Evolutionary conservation across 1,140 invertebrate species (phyloP), one percentile per base, ranked within the genome.

Genomic region (Hesperophylax magnus): DNA sequence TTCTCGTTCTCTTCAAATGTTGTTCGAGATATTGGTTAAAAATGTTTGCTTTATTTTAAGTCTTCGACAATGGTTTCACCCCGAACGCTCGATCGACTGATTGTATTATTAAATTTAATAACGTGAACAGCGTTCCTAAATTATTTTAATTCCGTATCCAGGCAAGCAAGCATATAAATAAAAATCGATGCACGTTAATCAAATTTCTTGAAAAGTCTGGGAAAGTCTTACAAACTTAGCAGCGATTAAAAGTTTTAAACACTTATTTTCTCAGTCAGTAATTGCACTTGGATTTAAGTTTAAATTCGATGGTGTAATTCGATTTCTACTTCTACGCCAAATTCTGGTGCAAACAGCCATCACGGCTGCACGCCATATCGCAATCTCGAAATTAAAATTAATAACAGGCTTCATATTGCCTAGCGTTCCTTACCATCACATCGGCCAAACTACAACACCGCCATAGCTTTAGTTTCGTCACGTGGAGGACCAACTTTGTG

Each of bases 221-320:
- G 75, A 60, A 34, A 34, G 76, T 80, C 77, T 74, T 78, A 54
- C 77, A 72, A 80, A 83, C 79, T 83, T 83, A 81, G 75, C 78
- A 79, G 79, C 82, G 80, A 81, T 83, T 81, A 83, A 83, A 83
- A 83, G 76, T 83, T 83, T 83, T 79, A 79, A 83, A 83, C 82
- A 83, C 82, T 83, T 83, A 83, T 83, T 83, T 83, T 83, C 79
- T 81, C 78, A 81, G 79, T 81, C 80, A 22, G 79, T 83, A 83
- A 83, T 83, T 83, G 82, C 82, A 83, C 82, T 83, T 83, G 76
- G 79, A 75, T 78, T 83, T 81, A 79, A 83, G 79, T 83, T 83
- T 83, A 81, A 83, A 81, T 83, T 83, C 82, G 82, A 83, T 83
- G 79, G 82, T 81, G 79, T 83, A 83, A 83, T 83, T 83, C 80